Conservation (phyloP, 2,888 invertebrate species). For the Noctua janthe region DNA sequence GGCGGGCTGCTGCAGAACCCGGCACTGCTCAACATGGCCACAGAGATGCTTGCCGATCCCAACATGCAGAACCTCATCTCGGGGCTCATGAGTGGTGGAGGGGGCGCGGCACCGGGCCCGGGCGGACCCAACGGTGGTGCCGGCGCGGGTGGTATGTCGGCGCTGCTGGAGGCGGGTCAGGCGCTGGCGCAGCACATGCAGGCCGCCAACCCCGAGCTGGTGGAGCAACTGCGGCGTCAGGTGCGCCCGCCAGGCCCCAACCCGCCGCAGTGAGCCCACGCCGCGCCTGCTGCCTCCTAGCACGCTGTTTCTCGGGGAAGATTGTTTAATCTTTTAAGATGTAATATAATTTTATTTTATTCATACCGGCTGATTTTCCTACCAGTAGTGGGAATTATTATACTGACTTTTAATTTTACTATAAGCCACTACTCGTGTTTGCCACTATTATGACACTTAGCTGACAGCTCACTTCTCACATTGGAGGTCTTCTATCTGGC, state of each 20-base stretch:
- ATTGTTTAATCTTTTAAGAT: conserved; percentile 62
- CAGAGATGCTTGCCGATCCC: conserved; percentile 96
- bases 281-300: not conserved
- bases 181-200: conserved; percentile 96
- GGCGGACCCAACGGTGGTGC: conserved; percentile 85
- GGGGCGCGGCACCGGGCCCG: conserved; percentile 66
- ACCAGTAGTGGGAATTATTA: conserved; percentile 26
- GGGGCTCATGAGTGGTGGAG: conserved; percentile 87
- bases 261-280: conserved; percentile 74
- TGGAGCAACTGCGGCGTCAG: conserved; percentile 94
- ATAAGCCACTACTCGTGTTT: conserved; percentile 28
- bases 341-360: conserved; percentile 67
- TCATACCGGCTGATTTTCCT: conserved; percentile 37
- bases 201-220: conserved; percentile 94
- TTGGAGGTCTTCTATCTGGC: conserved; percentile 22
- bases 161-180: conserved; percentile 92
- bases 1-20: conserved; percentile 94
- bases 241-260: conserved; percentile 82
- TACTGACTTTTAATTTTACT: conserved; percentile 40
- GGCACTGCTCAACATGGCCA: conserved; percentile 95
- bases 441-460: conserved; percentile 8
- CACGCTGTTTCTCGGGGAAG: conserved; percentile 45
- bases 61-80: conserved; percentile 94
- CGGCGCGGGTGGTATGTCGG: conserved; percentile 80
- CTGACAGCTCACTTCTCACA: conserved; percentile 28